Evolutionary conservation across 2,797 vertebrate species (phyloP), one percentile per base, ranked within the genome.

Genomic region (Eurystomus glaucurus): DNA sequence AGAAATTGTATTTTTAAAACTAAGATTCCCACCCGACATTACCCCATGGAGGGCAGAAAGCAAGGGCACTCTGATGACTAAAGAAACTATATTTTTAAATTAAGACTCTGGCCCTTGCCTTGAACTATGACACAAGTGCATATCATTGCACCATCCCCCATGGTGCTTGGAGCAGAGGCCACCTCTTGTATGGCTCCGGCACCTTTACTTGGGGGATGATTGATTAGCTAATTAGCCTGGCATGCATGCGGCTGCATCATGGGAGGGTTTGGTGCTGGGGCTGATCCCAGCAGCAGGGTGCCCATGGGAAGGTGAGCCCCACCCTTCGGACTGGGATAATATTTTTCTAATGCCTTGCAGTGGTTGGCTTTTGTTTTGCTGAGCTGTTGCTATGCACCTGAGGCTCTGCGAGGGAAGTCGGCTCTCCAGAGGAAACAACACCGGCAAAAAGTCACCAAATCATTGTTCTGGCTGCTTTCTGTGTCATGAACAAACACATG

Each of bases 361-460:
- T 22, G 69, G 46, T 65, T 90, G 94, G 39, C 65, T 90, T 94
- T 93, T 96, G 96, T 96, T 97, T 92, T 90, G 94, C 97, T 87
- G 85, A 91, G 94, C 91, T 95, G 97, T 97, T 97, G 96, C 96
- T 96, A 97, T 28, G 91, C 86, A 83, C 88, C 93, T 89, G 75
- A 95, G 82, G 92, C 90, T 92, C 69, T 9, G 2, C 61, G 26
- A 21, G 93, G 96, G 93, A 68, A 95, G 55, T 45, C 9, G 1
- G 72, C 69, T 51, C 82, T 57, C 57, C 25, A 11, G 65, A 92
- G 93, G 85, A 96, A 94, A 69, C 71, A 65, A 71, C 51, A 41
- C 90, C 58, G 95, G 96, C 83, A 52, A 46, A 80, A 96, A 93
- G 89, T 55, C 85, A 87, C 95, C 97, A 81, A 77, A 96, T 78